Percentiles rank a stretch among this genome's conserved stretches.
Conservation (phyloP, 2,797 vertebrate genomes). For the Clarias platycephalus region DNA sequence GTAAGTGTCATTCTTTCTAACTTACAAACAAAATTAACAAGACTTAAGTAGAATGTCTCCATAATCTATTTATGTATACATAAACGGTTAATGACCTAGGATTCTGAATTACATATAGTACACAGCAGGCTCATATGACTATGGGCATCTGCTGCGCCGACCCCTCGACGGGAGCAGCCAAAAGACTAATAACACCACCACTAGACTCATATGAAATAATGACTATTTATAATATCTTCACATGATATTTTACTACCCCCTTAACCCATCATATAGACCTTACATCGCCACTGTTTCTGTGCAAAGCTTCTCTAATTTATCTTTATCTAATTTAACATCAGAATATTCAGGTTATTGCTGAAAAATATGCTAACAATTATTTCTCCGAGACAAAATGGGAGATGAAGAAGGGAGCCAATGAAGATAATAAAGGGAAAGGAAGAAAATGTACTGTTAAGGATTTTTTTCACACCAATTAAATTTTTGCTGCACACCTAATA, state of each 20-base stretch:
- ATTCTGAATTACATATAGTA: background rate
- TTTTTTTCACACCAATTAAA: background rate
- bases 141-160: too few species aligned
- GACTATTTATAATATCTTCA: background rate
- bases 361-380: background rate
- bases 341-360: background rate
- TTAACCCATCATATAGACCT: too few species aligned
- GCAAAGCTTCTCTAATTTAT: background rate
- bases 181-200: background rate
- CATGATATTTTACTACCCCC: background rate
- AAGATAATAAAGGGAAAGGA: background rate
- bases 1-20: background rate
- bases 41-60: background rate
- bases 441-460: background rate
- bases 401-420: background rate
- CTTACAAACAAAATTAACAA: background rate
- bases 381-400: background rate
- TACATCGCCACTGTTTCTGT: background rate
- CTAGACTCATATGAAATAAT: background rate
- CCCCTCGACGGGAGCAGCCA: too few species aligned
- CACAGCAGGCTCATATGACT: background rate
- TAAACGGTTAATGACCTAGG: background rate
- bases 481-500: too few species aligned
- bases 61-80: background rate
- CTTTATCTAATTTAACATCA: background rate